Base-by-base conservation (phyloP, 1,140 invertebrate species). In the Gryllus bimaculatus region DNA sequence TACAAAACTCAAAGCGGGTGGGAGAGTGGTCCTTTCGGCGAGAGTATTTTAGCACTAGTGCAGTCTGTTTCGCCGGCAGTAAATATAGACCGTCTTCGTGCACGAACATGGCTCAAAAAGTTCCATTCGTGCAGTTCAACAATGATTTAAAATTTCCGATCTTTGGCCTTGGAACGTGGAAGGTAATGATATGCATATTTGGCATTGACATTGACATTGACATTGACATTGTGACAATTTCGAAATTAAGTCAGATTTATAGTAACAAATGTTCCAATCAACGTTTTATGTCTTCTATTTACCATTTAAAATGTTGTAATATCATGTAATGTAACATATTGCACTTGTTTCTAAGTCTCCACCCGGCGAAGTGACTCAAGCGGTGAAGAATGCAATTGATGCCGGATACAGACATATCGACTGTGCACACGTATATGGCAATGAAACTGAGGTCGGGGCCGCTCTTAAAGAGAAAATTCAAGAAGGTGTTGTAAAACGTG, bases 341-440 rank as follows among this genome's bases (percentile, higher is more conserved):
- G 54, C 7, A 66, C 18, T 66, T 66, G 10, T 66, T 66, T 66
- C 85, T 87, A 83, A 93, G 92, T 93, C 92, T 7, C 89, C 91
- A 80, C 88, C 91, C 8, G 92, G 92, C 79, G 89, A 94, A 84
- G 93, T 95, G 0, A 87, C 87, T 8, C 86, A 91, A 83, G 94
- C 94, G 8, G 93, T 96, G 4, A 93, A 92, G 83, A 86, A 89
- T 81, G 95, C 94, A 48, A 90, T 95, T 77, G 89, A 93, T 83
- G 85, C 88, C 78, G 94, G 94, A 0, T 96, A 96, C 85, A 85
- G 94, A 5, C 93, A 95, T 84, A 89, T 96, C 82, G 95, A 96
- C 84, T 94, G 93, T 87, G 94, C 94, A n/a, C 88, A 88, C 82
- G 87, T 92, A 21, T 96, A 95, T 84, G 88, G 89, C 75, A 98